These are phyloP conservation scores for Tenrec ecaudatus DNA, from an alignment of 2,113 vertebrate genomes.

Conservation along the genomic window DNA sequence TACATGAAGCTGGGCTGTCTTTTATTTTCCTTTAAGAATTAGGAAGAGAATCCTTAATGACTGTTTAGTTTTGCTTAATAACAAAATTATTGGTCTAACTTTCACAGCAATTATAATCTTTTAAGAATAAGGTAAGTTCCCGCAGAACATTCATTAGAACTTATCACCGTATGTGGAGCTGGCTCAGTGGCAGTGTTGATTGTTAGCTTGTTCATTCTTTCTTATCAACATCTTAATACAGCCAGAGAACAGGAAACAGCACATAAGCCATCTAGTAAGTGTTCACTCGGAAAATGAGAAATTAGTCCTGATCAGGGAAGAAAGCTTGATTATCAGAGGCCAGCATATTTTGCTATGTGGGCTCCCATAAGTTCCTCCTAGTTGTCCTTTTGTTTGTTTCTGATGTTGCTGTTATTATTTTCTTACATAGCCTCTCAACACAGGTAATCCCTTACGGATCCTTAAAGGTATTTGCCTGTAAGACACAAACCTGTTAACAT, in stretches of 20 bases:
- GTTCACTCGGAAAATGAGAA: neutral
- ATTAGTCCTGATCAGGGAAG: neutral
- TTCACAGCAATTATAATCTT: neutral
- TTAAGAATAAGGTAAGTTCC: neutral
- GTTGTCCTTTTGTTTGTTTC: neutral
- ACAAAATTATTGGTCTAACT: neutral
- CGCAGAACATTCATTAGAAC: neutral
- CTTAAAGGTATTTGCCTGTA: neutral
- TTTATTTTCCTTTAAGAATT: slow-evolving; percentile 5
- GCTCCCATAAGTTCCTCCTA: neutral
- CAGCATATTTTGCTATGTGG: neutral
- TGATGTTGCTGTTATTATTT: neutral
- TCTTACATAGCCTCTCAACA: neutral
- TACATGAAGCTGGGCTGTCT: neutral
- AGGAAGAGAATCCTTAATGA: neutral
- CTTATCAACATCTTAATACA: neutral
- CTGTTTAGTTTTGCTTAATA: neutral
- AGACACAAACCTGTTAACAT: neutral
- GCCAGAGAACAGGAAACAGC: neutral
- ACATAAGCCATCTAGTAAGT: neutral
- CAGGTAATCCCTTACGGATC: neutral
- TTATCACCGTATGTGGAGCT: neutral
- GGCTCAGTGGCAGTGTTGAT: too few species aligned
- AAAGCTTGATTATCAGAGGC: neutral
- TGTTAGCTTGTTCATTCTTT: too few species aligned